Evolutionary conservation across 2,113 vertebrate species (phyloP).

Genomic region (Nothoprocta pentlandii): DNA sequence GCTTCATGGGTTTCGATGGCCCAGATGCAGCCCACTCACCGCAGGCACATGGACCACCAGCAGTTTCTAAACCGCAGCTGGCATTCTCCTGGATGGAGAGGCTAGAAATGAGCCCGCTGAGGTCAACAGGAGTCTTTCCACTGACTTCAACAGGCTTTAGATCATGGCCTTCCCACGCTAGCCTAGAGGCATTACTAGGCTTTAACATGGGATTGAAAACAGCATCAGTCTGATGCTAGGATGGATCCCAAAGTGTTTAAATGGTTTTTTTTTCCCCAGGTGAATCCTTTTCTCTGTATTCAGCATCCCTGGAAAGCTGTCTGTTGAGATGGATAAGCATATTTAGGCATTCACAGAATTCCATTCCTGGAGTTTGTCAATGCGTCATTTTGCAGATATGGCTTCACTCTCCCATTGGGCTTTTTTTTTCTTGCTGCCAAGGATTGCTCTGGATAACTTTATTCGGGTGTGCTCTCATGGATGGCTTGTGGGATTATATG

Average conservation of each 20-base stretch:
- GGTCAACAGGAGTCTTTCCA: conserved; percentile 11
- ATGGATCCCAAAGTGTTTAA: neutral
- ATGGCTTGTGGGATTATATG: neutral
- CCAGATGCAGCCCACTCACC: conserved; percentile 37
- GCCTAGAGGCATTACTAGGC: neutral
- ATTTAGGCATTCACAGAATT: neutral
- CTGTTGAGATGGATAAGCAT: neutral
- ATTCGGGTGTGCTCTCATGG: neutral
- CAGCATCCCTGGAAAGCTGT: neutral
- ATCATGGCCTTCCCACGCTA: conserved; percentile 20
- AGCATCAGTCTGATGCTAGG: neutral
- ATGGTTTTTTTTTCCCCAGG: neutral
- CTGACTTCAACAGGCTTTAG: conserved; percentile 33
- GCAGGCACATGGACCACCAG: conserved; percentile 31
- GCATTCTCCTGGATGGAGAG: conserved; percentile 13
- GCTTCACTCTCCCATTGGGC: neutral
- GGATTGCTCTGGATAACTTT: neutral
- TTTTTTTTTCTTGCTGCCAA: neutral
- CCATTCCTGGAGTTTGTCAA: neutral
- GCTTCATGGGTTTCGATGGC: conserved; percentile 6
- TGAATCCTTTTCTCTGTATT: neutral
- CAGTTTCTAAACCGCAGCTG: conserved; percentile 1
- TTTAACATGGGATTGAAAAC: neutral
- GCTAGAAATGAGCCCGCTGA: neutral
- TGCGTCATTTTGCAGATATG: neutral